These are phyloP conservation scores for Pseudotriccus pelzelni DNA, from an alignment of 2,797 vertebrate genomes.

Conservation along the genomic window DNA sequence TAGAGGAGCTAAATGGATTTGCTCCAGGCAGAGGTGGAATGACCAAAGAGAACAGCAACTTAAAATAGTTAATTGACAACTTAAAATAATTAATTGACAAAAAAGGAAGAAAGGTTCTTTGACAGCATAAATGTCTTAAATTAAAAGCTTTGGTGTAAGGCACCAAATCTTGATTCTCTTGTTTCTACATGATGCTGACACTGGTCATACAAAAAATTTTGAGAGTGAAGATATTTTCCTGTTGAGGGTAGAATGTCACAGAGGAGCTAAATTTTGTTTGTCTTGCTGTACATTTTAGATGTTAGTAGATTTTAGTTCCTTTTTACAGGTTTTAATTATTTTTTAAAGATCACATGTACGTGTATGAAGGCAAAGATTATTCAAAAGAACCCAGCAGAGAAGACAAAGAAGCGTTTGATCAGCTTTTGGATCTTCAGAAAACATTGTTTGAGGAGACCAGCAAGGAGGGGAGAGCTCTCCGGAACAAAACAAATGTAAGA, in stretches of 20 bases:
- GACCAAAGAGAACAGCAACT: background rate
- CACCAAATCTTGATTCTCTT: background rate
- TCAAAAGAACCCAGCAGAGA: constrained; percentile 87
- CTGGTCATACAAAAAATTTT: background rate
- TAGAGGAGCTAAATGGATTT: background rate
- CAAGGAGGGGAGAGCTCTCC: constrained; percentile 80
- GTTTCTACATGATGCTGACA: background rate
- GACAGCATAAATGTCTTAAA: background rate
- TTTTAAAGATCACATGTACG: constrained; percentile 88
- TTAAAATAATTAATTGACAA: background rate
- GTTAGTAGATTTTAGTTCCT: background rate
- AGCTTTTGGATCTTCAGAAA: constrained; percentile 82
- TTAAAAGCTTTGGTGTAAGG: background rate
- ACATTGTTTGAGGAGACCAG: constrained; percentile 60
- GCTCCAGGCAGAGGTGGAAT: background rate
- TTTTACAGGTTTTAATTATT: constrained; percentile 26
- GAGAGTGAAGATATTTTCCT: background rate
- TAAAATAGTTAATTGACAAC: background rate
- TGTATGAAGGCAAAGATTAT: constrained; percentile 93
- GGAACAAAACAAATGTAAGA: constrained; percentile 84
- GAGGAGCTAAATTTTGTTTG: background rate
- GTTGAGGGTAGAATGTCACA: background rate
- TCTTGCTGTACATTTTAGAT: background rate
- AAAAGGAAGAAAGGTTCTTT: background rate
- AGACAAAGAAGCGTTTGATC: constrained; percentile 83